These are phyloP conservation scores for Eustalomyia histrio DNA, from an alignment of 2,888 invertebrate genomes.

Conservation along the genomic window DNA sequence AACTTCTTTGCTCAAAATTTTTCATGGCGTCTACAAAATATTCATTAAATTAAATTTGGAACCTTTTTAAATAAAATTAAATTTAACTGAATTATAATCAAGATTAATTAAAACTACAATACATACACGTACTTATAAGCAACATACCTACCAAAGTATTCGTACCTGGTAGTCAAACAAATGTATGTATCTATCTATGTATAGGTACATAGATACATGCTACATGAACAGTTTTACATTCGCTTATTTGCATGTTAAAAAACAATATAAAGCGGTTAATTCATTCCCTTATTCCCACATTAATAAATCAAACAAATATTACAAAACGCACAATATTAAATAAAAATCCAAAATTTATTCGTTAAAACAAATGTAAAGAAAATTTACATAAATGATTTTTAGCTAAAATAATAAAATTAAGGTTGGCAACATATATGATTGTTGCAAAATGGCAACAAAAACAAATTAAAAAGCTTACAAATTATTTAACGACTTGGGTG, in stretches of 20 bases:
- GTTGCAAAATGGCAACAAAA: slow-evolving; percentile 10
- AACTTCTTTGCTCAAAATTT: too few species aligned
- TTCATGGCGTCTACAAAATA: too few species aligned
- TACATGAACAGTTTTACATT: not conserved
- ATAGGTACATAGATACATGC: too few species aligned
- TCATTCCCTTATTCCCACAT: slow-evolving; percentile 9
- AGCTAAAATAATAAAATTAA: slow-evolving; percentile 23
- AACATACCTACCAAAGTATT: too few species aligned
- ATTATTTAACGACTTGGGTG: slow-evolving; percentile 6
- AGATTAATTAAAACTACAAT: too few species aligned
- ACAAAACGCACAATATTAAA: not conserved
- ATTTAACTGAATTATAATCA: too few species aligned
- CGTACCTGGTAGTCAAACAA: too few species aligned
- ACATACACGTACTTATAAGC: too few species aligned
- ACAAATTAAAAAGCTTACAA: slow-evolving; percentile 17
- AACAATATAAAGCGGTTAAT: not conserved
- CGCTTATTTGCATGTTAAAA: not conserved
- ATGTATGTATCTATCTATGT: too few species aligned
- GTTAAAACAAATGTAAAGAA: slow-evolving; percentile 13
- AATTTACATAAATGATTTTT: slow-evolving; percentile 14
- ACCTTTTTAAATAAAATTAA: too few species aligned
- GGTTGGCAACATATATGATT: slow-evolving; percentile 17
- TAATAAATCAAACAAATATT: slow-evolving; percentile 10
- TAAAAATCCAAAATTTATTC: slow-evolving; percentile 31
- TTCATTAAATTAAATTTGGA: too few species aligned